A percentile compares a stretch with the other conserved stretches of the same genome.
phyloP scores from a whole-genome alignment of 2,888 invertebrate species.

The Psylliodes chrysocephalus region DNA sequence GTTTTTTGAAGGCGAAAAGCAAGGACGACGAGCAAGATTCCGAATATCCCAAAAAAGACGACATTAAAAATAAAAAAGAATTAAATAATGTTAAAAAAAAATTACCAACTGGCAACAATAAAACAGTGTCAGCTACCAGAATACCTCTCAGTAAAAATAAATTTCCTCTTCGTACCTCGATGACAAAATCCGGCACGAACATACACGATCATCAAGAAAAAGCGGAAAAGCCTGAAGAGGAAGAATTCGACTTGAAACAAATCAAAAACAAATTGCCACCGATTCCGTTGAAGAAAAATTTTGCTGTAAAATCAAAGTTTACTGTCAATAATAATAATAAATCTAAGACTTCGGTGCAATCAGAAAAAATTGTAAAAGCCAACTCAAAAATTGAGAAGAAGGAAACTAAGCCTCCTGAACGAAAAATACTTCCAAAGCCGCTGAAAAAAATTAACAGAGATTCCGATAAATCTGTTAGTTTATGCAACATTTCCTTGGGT shows the following conservation, averaged over 20 bases:
- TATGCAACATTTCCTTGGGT: neutral
- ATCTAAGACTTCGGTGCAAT: neutral
- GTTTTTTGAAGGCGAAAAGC: neutral
- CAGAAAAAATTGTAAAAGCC: neutral
- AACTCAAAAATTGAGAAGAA: neutral
- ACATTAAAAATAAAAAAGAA: neutral
- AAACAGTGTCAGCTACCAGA: neutral
- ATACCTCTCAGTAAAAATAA: conserved; percentile 4
- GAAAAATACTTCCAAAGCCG: neutral
- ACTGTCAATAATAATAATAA: neutral
- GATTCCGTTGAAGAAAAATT: neutral
- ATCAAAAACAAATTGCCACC: conserved; percentile 6
- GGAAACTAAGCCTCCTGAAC: neutral
- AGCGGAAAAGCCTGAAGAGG: neutral
- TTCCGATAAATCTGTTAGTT: neutral
- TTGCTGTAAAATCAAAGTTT: neutral
- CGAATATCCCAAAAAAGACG: neutral
- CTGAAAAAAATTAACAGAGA: neutral
- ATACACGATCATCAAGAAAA: too few species aligned
- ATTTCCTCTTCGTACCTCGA: neutral
- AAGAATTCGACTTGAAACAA: neutral
- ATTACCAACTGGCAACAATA: neutral
- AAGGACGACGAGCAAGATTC: neutral
- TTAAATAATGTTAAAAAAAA: neutral
- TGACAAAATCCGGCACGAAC: too few species aligned